Evolutionary conservation across 2,113 vertebrate genomes (phyloP), one percentile per base, ranked within the genome.

Genomic region (Rhinoptilus africanus): DNA sequence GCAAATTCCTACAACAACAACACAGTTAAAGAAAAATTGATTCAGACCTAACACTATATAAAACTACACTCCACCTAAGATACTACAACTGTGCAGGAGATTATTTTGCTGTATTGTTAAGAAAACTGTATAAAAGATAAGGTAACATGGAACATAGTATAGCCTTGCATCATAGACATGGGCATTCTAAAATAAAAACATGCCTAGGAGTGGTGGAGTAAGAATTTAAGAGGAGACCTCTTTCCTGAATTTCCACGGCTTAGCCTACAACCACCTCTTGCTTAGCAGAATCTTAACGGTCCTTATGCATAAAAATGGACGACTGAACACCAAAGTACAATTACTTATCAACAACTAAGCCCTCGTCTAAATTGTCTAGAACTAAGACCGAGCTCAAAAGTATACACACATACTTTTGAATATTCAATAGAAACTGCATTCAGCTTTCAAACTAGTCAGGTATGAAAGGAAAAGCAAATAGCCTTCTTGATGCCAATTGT

Each of bases 1-100:
- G 99, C 97, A 99, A 99, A 99, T 99, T 99, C 99, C 99, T 99
- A 99, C 98, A 99, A 99, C 99, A 99, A 99, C 98, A 99, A 99
- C 99, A 99, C 98, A 99, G 99, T 99, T 99, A 99, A 99, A 99
- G 98, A 99, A 98, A 98, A 98, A 99, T 98, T 97, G 99, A 99
- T 99, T 99, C 99, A 99, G 99, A 99, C 98, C 98, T 98, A 98
- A 97, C 98, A 98, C 98, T 98, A 98, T 92, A 96, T 80, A 97
- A 97, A 98, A 95, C 98, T 98, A 98, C 78, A 98, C 93, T 98
- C 93, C 96, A 98, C 91, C 96, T 98, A 98, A 97, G 77, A 97
- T 93, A 98, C 97, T 98, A 98, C 88, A 97, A 98, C 94, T 98
- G 96, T 96, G 98, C 97, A 98, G 97, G 75, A 97, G 93, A 97